Evolutionary conservation across 2,113 vertebrate species (phyloP).

Genomic region (Ploceus nigricollis): DNA sequence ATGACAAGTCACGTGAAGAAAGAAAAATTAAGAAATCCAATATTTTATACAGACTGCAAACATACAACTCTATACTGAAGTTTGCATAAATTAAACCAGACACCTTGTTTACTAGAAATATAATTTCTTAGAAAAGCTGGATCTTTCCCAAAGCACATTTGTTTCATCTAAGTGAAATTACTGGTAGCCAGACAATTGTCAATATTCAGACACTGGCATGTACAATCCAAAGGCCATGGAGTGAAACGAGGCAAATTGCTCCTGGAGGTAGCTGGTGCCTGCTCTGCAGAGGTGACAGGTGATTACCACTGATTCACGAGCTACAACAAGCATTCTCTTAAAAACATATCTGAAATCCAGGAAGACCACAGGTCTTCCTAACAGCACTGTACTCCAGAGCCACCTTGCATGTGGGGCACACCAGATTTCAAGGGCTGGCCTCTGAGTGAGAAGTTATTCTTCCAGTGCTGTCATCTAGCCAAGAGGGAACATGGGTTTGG

Average conservation of each 20-base stretch:
- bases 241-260: background rate
- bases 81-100: background rate
- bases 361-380: background rate
- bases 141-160: background rate
- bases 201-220: background rate
- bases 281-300: fast-evolving
- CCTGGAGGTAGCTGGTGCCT: background rate
- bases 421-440: background rate
- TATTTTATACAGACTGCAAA: background rate
- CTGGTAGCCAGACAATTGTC: background rate
- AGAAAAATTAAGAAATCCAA: background rate
- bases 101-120: background rate
- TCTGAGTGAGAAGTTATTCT: background rate
- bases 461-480: background rate
- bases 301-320: background rate
- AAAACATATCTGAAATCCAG: background rate
- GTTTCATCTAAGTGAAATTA: background rate
- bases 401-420: too few relatives aligned
- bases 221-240: background rate
- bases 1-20: background rate
- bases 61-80: background rate
- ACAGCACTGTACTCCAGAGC: background rate
- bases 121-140: background rate
- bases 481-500: background rate
- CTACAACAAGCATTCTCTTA: background rate